Evolutionary conservation across 2,113 vertebrate species (phyloP).

Genomic region (Pongo pygmaeus): DNA sequence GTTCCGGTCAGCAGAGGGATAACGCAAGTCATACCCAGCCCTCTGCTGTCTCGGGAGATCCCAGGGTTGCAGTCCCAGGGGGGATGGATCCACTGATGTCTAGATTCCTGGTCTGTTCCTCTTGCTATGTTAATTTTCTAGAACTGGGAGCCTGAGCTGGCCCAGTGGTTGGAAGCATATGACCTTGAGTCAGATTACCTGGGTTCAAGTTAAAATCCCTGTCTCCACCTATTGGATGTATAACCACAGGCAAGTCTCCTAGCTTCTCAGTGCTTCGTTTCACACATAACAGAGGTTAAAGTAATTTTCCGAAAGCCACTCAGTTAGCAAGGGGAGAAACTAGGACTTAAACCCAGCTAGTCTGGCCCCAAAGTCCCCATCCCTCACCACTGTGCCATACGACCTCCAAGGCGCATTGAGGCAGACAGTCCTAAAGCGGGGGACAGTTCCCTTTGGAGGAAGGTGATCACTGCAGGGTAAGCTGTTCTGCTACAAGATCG

Average conservation of each 20-base stretch:
- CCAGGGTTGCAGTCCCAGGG: too few relatives aligned
- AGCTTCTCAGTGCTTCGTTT: neutral
- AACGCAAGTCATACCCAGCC: neutral
- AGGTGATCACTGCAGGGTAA: fast-evolving
- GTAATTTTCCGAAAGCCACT: neutral
- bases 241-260: neutral
- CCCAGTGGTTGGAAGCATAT: neutral
- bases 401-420: fast-evolving
- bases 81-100: neutral
- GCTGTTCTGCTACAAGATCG: fast-evolving
- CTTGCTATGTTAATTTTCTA: neutral
- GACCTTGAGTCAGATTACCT: neutral
- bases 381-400: fast-evolving
- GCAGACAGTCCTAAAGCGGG: fast-evolving
- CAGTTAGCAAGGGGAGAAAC: fast-evolving
- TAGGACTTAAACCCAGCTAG: fast-evolving
- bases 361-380: fast-evolving
- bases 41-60: neutral
- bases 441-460: fast-evolving
- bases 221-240: neutral
- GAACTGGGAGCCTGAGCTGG: neutral
- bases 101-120: neutral
- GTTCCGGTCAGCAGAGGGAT: too few relatives aligned
- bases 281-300: neutral
- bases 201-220: neutral